A percentile compares a stretch with the other conserved stretches of the same genome.
These are phyloP conservation scores for Cataglyphis albicans DNA, from an alignment of 2,888 invertebrate species.

Conservation along the genomic window DNA sequence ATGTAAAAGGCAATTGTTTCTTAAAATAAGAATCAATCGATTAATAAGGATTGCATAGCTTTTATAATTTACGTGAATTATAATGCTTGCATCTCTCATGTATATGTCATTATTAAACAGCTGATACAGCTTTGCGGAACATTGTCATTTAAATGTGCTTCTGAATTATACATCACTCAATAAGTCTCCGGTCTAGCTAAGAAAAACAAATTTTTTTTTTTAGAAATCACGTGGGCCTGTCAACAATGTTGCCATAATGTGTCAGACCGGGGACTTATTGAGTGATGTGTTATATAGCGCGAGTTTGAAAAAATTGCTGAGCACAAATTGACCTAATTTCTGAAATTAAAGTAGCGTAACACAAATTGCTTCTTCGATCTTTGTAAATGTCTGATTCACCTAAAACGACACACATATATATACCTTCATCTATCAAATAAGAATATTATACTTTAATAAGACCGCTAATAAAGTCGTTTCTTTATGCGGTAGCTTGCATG, in stretches of 20 bases:
- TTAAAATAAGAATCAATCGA: constrained; percentile 1
- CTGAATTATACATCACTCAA: neutral
- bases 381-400: neutral
- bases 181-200: no score
- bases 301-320: neutral
- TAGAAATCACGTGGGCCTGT: no score
- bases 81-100: neutral
- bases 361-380: neutral
- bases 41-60: neutral
- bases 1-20: neutral
- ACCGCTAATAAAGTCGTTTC: neutral
- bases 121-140: neutral
- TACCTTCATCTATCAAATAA: constrained; percentile 1
- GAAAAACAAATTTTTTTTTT: no score
- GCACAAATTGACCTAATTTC: neutral
- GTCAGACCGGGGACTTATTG: no score
- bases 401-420: neutral
- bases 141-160: neutral
- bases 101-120: neutral
- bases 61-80: neutral
- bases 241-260: no score
- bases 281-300: no score
- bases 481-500: neutral
- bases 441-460: neutral
- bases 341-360: neutral